A percentile compares a stretch with the other conserved stretches of the same genome.
Conservation (phyloP, 2,113 vertebrate genomes). For the Brachypodius melanocephalos region DNA sequence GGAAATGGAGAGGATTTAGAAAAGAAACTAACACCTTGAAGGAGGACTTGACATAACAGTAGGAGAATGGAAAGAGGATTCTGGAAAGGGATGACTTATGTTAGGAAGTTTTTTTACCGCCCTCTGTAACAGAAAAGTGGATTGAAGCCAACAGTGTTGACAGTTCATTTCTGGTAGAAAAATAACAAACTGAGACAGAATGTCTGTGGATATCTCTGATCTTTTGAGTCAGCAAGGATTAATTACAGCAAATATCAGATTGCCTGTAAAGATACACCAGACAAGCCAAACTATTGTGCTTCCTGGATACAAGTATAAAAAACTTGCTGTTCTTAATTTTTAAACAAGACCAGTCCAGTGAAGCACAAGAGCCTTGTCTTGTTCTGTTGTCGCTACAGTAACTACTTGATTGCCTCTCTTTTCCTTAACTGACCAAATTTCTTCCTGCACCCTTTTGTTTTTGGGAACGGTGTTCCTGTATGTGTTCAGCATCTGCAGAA, state of each 20-base stretch:
- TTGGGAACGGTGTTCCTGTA: neutral
- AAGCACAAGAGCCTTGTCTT: neutral
- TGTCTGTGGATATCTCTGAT: neutral
- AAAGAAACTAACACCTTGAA: neutral
- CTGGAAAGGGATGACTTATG: neutral
- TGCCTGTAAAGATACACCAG: neutral
- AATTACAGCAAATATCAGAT: constrained; percentile 25
- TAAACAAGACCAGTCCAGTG: neutral
- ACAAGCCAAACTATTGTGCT: neutral
- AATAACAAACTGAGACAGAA: neutral
- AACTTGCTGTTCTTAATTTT: neutral
- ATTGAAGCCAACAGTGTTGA: neutral
- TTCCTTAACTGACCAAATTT: neutral
- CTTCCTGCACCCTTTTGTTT: neutral
- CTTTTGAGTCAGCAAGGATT: neutral
- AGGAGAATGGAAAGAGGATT: neutral
- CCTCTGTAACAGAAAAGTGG: neutral
- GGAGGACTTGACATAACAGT: neutral
- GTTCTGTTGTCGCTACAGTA: neutral
- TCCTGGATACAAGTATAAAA: neutral
- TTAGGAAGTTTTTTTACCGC: neutral
- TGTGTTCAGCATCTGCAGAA: neutral
- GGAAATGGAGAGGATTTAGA: neutral
- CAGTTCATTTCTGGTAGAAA: neutral
- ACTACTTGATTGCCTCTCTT: neutral